phyloP scores from a whole-genome alignment of 2,113 vertebrate genomes.

The Odontophorus gujanensis region DNA sequence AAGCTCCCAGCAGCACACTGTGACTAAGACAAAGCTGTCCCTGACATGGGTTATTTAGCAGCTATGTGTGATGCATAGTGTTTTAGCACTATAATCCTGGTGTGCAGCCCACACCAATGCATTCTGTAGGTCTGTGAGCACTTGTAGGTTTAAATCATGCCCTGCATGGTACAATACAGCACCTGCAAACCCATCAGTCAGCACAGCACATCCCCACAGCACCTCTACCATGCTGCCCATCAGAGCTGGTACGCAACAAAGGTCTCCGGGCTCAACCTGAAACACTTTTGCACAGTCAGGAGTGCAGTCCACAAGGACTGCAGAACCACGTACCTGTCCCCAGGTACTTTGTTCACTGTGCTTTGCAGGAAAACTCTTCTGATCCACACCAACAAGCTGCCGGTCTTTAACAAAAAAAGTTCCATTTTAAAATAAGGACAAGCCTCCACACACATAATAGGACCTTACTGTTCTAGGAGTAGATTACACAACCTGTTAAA shows the following conservation, averaged over 20 bases:
- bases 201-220: neutral
- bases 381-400: neutral
- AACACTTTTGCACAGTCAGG: neutral
- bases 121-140: neutral
- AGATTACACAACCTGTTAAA: neutral
- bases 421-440: neutral
- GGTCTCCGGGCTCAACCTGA: neutral
- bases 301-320: neutral
- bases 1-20: neutral
- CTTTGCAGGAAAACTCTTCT: neutral
- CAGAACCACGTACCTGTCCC: neutral
- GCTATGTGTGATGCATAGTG: rapidly evolving
- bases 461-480: neutral
- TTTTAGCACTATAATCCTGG: neutral
- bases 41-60: neutral
- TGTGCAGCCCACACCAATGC: neutral
- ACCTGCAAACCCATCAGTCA: neutral
- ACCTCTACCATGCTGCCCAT: rapidly evolving
- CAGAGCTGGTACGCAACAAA: neutral
- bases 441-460: neutral
- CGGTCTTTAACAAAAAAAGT: neutral
- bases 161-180: neutral
- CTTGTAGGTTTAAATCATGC: neutral
- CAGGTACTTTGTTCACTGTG: neutral
- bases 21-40: neutral